Base-by-base conservation (phyloP, 2,797 vertebrate species). In the Tapera naevia region DNA sequence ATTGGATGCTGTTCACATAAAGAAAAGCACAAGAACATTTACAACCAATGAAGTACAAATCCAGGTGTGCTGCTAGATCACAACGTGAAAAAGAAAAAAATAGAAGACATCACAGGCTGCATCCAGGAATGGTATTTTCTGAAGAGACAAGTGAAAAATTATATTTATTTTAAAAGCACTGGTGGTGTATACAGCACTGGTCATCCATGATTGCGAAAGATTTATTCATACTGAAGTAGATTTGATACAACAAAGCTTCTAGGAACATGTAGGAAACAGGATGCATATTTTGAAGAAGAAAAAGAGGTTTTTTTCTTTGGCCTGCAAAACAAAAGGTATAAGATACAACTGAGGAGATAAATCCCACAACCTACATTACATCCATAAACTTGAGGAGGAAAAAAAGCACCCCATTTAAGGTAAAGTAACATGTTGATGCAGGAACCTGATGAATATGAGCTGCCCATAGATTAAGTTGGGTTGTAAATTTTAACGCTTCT, bases 401-500 rank as follows among this genome's bases (percentile, higher is more conserved):
- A 64, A 50, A 43, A 67, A 23, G 9, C 1, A 1, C 5, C 17
- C 8, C 13, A 41, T 76, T 91, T 88, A 62, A 88, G 25, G 51
- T 61, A 94, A 86, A 87, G 62, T 37, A 72, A 4, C 1, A 50
- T 89, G 74, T 66, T 93, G 87, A 75, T 50, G 78, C 17, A 81
- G 74, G 46, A 79, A 86, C 24, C 69, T 75, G 35, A 86, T 83
- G 5, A 90, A 95, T 91, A 86, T 84, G 86, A 93, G 91, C 54
- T 84, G 70, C 5, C 30, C 14, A 46, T 79, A 81, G 84, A 84
- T 88, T 70, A 88, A 92, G 95, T 86, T 90, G 88, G 7, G 12
- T 58, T 90, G 46, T 72, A 88, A 84, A 88, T 88, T 93, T 43
- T 43, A 91, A 62, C 51, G 62, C 11, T 75, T 86, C 43, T 93